Conservation (phyloP, 2,888 invertebrate genomes). For the Lysandra coridon region DNA sequence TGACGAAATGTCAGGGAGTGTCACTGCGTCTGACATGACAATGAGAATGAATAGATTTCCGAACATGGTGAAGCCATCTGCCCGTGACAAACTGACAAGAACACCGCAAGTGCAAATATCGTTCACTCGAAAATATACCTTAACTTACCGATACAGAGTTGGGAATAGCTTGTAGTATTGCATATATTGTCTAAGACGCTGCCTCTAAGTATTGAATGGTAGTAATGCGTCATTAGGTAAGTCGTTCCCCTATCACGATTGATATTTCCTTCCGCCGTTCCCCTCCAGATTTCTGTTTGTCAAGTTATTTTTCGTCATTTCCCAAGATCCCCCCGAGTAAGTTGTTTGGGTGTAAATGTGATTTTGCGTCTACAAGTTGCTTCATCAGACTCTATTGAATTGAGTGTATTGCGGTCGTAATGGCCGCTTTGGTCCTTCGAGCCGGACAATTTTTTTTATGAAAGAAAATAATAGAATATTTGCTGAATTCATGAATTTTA, state of each 20-base stretch:
- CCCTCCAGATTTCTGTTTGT: slow-evolving; percentile 36
- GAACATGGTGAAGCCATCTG: slow-evolving; percentile 45
- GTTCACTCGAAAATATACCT: slow-evolving; percentile 5
- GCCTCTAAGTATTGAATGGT: slow-evolving; percentile 48
- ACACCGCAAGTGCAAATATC: background rate
- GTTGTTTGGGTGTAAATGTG: slow-evolving; percentile 13
- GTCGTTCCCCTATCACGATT: slow-evolving; percentile 50
- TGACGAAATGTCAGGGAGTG: slow-evolving; percentile 34
- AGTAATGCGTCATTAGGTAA: slow-evolving; percentile 59
- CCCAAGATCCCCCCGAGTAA: background rate
- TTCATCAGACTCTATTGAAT: slow-evolving; percentile 12
- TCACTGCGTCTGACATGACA: slow-evolving; percentile 46
- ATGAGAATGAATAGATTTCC: slow-evolving; percentile 45
- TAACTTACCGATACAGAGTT: background rate
- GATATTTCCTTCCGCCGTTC: slow-evolving; percentile 50
- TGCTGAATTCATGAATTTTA: background rate
- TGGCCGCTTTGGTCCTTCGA: background rate
- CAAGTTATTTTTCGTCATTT: slow-evolving; percentile 26
- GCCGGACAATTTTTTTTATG: background rate
- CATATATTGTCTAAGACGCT: slow-evolving; percentile 30
- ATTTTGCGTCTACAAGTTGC: slow-evolving; percentile 18
- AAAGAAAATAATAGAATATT: background rate
- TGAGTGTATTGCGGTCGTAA: background rate
- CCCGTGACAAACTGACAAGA: slow-evolving; percentile 40
- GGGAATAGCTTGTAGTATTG: background rate